phyloP scores from a whole-genome alignment of 2,797 vertebrate species.

The Chrysocyon brachyurus region DNA sequence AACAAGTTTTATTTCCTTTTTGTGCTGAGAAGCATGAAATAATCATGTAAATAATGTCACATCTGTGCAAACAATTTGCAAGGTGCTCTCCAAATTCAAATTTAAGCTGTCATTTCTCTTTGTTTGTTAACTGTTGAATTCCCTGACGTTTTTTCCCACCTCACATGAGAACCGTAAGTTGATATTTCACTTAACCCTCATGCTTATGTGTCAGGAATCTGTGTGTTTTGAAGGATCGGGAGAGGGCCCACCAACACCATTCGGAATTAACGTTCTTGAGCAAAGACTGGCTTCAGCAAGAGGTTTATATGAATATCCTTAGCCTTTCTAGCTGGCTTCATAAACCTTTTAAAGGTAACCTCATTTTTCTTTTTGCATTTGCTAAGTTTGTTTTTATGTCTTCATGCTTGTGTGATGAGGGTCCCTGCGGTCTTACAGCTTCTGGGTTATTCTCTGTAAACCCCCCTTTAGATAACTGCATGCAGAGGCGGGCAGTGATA shows the following conservation, averaged over 20 bases:
- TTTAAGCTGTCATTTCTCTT: not conserved
- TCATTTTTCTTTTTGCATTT: constrained; percentile 43
- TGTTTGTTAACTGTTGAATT: not conserved
- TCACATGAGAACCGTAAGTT: not conserved
- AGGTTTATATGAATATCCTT: not conserved
- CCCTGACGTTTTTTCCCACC: not conserved
- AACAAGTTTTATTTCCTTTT: constrained; percentile 64
- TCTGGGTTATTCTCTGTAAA: constrained; percentile 15
- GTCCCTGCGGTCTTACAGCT: not conserved
- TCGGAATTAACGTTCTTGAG: not conserved
- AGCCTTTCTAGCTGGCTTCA: not conserved
- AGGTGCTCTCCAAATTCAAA: constrained; percentile 29
- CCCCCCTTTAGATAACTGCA: not conserved
- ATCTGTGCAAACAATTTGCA: constrained; percentile 70
- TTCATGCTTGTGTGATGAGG: not conserved
- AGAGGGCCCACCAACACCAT: too few species aligned
- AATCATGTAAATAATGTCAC: constrained; percentile 73
- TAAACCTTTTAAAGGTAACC: constrained; percentile 40
- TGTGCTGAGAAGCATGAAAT: constrained; percentile 76
- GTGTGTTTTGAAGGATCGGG: not conserved
- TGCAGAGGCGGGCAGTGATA: not conserved
- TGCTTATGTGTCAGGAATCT: not conserved
- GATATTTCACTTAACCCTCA: not conserved
- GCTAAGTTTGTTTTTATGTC: constrained; percentile 29
- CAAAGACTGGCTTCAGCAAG: not conserved